Evolutionary conservation across 2,797 vertebrate species (phyloP).

Genomic region (Antrozous pallidus): DNA sequence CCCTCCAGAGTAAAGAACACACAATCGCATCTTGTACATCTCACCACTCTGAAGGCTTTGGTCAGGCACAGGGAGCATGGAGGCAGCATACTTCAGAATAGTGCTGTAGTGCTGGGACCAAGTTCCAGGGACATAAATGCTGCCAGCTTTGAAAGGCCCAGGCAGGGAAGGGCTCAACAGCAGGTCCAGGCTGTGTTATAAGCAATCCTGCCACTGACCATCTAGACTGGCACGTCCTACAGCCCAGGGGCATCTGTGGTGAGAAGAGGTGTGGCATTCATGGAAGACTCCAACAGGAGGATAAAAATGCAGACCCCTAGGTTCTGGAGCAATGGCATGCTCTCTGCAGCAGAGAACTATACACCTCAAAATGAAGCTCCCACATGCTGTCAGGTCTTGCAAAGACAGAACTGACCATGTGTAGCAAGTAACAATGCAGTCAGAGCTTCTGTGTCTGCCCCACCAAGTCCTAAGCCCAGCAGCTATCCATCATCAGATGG

Average conservation of each 20-base stretch:
- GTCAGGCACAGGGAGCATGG: neutral
- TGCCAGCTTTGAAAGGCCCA: neutral
- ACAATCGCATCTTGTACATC: neutral
- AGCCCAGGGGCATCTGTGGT: neutral
- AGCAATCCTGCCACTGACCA: neutral
- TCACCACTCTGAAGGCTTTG: neutral
- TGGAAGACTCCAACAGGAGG: neutral
- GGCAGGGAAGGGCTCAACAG: neutral
- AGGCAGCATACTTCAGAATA: neutral
- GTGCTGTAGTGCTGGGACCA: too few species aligned
- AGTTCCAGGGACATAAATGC: neutral
- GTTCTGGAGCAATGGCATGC: neutral
- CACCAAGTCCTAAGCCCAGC: neutral
- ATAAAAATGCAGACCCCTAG: neutral
- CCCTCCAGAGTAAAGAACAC: neutral
- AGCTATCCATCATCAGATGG: neutral
- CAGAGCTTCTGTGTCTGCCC: neutral
- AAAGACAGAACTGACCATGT: neutral
- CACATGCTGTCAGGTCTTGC: neutral
- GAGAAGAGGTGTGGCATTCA: neutral
- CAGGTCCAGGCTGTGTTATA: neutral
- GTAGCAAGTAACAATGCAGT: neutral
- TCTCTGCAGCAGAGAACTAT: slow-evolving; percentile 6
- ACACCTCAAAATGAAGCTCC: neutral
- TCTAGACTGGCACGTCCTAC: neutral